Evolutionary conservation across 1,140 invertebrate genomes (phyloP).

Genomic region (Bombus huntii): DNA sequence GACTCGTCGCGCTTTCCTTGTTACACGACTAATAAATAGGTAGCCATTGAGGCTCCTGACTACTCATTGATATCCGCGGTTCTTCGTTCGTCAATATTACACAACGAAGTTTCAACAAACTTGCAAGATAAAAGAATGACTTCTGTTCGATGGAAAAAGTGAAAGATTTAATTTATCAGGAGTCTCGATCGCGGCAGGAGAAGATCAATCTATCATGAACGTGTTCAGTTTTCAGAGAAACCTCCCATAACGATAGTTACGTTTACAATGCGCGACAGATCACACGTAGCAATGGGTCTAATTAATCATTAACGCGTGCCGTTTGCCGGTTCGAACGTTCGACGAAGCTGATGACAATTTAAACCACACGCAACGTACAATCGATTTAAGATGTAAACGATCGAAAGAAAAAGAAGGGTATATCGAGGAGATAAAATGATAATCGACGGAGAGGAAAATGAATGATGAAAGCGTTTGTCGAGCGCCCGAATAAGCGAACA

Average conservation of each 20-base stretch:
- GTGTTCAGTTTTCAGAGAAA: conserved; percentile 44
- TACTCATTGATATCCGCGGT: not conserved
- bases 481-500: conserved; percentile 77
- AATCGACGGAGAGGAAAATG: not conserved
- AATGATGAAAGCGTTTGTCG: conserved; percentile 71
- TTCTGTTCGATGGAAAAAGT: conserved; percentile 1
- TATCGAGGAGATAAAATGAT: too few relatives aligned
- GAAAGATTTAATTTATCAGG: conserved; percentile 22
- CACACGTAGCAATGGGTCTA: conserved; percentile 75
- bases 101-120: not conserved
- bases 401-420: not conserved
- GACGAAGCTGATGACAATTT: conserved; percentile 69
- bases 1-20: conserved; percentile 22
- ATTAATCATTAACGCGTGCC: conserved; percentile 72
- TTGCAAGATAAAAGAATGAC: not conserved
- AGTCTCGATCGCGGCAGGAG: conserved; percentile 18
- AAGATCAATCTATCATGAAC: conserved; percentile 37
- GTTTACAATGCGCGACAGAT: conserved; percentile 63
- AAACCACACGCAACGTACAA: conserved; percentile 27
- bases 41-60: conserved; percentile 28
- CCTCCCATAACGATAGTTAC: conserved; percentile 58
- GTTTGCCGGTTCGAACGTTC: conserved; percentile 77
- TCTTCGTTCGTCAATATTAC: not conserved
- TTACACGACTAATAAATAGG: conserved; percentile 28
- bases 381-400: conserved; percentile 11